Conservation (phyloP, 2,113 vertebrate genomes). For the Acinonyx jubatus region DNA sequence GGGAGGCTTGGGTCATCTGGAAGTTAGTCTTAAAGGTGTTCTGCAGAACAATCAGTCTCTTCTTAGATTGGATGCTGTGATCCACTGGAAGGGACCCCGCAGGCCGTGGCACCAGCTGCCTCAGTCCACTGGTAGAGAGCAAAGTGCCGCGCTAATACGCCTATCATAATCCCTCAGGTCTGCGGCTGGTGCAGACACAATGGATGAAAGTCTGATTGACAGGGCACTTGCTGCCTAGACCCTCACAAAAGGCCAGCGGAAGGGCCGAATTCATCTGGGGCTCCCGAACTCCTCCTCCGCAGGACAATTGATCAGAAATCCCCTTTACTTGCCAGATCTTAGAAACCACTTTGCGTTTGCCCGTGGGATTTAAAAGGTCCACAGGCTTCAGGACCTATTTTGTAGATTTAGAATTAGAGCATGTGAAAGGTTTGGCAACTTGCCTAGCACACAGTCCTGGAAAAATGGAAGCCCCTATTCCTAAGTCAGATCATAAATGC, state of each 20-base stretch:
- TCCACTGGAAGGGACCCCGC: no score
- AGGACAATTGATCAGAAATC: neutral
- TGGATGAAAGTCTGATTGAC: neutral
- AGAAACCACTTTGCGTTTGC: neutral
- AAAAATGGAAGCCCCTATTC: neutral
- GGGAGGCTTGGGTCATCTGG: neutral
- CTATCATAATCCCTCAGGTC: neutral
- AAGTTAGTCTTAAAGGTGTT: neutral
- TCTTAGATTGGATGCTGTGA: no score
- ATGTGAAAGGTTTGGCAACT: neutral
- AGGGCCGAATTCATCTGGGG: neutral
- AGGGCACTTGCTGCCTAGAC: neutral
- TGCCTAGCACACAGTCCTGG: neutral
- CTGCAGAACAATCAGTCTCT: neutral
- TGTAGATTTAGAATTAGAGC: neutral
- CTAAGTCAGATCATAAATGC: neutral
- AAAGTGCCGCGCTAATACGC: no score
- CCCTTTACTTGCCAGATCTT: neutral
- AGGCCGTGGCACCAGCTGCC: rapidly evolving
- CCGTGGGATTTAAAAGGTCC: neutral
- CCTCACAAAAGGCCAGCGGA: neutral
- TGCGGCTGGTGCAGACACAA: neutral
- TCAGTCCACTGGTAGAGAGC: neutral
- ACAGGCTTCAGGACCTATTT: neutral
- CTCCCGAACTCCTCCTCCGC: neutral